Evolutionary conservation across 2,113 vertebrate genomes (phyloP).

Genomic region (Kryptolebias marmoratus): DNA sequence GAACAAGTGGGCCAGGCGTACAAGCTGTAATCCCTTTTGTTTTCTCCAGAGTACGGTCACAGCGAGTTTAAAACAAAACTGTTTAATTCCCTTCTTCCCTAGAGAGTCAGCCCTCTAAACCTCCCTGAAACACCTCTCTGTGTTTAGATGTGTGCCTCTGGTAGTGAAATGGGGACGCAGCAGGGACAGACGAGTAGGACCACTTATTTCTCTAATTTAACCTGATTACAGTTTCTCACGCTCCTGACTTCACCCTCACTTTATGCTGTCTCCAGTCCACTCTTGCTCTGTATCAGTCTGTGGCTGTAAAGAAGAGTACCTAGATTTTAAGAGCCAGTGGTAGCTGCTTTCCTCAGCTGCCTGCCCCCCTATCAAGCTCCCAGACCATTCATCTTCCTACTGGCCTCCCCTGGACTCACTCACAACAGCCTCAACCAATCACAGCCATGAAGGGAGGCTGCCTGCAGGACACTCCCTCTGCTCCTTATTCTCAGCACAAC

Average conservation of each 20-base stretch:
- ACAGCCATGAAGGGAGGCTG: conserved; percentile 63
- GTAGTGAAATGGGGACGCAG: conserved; percentile 58
- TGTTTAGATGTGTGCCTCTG: conserved; percentile 61
- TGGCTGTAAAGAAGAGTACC: conserved; percentile 73
- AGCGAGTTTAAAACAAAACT: conserved; percentile 63
- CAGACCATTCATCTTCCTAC: conserved; percentile 76
- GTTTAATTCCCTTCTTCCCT: conserved; percentile 68
- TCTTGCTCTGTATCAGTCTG: conserved; percentile 68
- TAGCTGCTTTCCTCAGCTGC: conserved; percentile 67
- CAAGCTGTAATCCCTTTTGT: conserved; percentile 70
- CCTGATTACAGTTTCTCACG: conserved; percentile 51
- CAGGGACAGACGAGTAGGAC: conserved; percentile 45
- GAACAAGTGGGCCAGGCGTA: conserved; percentile 54
- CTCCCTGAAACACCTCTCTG: conserved; percentile 55
- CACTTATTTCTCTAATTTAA: conserved; percentile 58
- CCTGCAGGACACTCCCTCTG: conserved; percentile 61
- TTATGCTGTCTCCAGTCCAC: conserved; percentile 45
- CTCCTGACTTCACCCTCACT: conserved; percentile 43
- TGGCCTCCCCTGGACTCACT: conserved; percentile 73
- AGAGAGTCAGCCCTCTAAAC: conserved; percentile 59
- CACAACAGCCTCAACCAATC: conserved; percentile 71
- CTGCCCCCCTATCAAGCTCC: conserved; percentile 75
- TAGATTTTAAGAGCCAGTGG: conserved; percentile 77
- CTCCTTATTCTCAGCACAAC: conserved; percentile 55
- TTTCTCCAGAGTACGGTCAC: conserved; percentile 54